Evolutionary conservation across 2,888 invertebrate genomes (phyloP).

Genomic region (Argynnis bischoffii): DNA sequence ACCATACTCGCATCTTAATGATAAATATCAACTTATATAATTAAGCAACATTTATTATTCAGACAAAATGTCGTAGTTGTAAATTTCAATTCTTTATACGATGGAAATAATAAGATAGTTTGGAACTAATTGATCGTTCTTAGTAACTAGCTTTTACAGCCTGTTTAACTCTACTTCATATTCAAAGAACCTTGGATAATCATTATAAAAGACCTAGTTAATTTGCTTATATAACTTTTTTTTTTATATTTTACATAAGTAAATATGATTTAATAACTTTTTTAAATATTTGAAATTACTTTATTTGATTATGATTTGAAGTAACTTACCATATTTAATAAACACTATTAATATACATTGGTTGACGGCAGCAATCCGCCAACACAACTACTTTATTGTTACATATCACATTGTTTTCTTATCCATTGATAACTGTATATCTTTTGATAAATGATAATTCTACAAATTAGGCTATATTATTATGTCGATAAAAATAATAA

Average conservation of each 20-base stretch:
- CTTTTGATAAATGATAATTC: constrained; percentile 59
- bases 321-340: constrained; percentile 40
- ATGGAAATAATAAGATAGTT: no score
- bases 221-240: no score
- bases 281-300: not conserved
- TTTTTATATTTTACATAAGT: no score
- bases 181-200: no score
- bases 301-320: not conserved
- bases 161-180: no score
- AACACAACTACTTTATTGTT: constrained; percentile 62
- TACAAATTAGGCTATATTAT: constrained; percentile 53
- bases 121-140: no score
- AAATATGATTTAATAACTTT: no score
- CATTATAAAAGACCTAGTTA: no score
- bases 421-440: constrained; percentile 64
- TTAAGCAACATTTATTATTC: no score
- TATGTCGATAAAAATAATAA: constrained; percentile 51
- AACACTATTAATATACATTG: constrained; percentile 55
- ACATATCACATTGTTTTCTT: constrained; percentile 54
- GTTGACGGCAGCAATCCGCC: constrained; percentile 59
- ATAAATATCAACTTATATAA: constrained; percentile 1
- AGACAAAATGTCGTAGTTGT: no score
- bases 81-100: no score
- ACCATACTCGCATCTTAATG: constrained; percentile 52
- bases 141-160: no score